These are phyloP conservation scores for Hofmannophila pseudospretella DNA, from an alignment of 2,888 invertebrate species.

Conservation along the genomic window DNA sequence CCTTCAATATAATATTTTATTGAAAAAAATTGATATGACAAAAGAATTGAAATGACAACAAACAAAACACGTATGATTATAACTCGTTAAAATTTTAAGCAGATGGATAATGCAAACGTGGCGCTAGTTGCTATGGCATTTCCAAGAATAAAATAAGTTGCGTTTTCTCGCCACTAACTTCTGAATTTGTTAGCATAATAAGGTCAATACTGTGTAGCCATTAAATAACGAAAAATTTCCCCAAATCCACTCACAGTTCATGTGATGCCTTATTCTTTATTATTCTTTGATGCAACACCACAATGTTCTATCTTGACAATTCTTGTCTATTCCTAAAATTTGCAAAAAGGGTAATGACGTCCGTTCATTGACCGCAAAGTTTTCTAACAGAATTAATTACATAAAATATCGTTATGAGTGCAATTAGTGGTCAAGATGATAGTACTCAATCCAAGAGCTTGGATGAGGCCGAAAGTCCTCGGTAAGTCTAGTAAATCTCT, in stretches of 20 bases:
- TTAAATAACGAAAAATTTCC: background rate
- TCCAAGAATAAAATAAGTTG: background rate
- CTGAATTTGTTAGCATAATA: constrained; percentile 8
- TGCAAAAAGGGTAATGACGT: constrained; percentile 21
- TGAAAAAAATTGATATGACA: constrained; percentile 12
- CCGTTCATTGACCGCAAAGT: constrained; percentile 8
- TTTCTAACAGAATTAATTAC: constrained; percentile 12
- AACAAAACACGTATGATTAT: constrained; percentile 17
- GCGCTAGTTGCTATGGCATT: constrained; percentile 5
- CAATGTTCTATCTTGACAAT: no score
- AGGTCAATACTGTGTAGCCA: constrained; percentile 13
- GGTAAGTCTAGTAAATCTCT: constrained; percentile 38
- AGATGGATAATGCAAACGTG: constrained; percentile 1
- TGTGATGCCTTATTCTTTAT: no score
- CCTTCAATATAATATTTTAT: constrained; percentile 36
- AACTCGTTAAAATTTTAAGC: constrained; percentile 19
- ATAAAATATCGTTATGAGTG: constrained; percentile 39
- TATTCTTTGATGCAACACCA: no score
- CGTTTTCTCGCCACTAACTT: background rate
- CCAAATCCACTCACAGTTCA: background rate
- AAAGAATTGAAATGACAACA: constrained; percentile 1
- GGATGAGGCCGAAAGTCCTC: constrained; percentile 49
- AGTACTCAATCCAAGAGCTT: constrained; percentile 25
- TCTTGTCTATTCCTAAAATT: constrained; percentile 15
- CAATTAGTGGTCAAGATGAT: constrained; percentile 40